phyloP scores from a whole-genome alignment of 2,888 invertebrate genomes.

The Protula sp. region DNA sequence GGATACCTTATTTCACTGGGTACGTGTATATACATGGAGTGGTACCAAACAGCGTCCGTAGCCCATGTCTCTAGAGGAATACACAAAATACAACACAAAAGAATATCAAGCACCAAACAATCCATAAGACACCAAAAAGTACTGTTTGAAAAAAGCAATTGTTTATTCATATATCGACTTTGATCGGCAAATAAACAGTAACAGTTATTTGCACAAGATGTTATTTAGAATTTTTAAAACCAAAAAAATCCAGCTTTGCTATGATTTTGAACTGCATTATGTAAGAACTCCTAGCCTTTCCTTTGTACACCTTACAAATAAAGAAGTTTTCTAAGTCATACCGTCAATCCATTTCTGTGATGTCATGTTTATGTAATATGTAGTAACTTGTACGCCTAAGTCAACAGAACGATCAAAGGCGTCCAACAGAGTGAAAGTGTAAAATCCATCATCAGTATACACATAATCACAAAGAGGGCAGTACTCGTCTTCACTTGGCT shows the following conservation, averaged over 20 bases:
- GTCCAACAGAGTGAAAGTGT: not conserved
- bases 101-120: too few species aligned
- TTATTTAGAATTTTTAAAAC: too few species aligned
- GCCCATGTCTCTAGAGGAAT: not conserved
- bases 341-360: conserved; percentile 25
- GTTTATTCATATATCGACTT: too few species aligned
- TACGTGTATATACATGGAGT: not conserved
- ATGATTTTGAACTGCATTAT: too few species aligned
- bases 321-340: conserved; percentile 11
- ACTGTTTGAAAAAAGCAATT: too few species aligned
- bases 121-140: too few species aligned
- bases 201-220: too few species aligned
- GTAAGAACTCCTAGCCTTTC: too few species aligned
- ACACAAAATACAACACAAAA: not conserved
- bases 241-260: too few species aligned
- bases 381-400: conserved; percentile 15
- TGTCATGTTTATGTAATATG: conserved; percentile 24
- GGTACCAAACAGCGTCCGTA: not conserved
- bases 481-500: not conserved
- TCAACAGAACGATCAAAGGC: not conserved
- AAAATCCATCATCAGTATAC: not conserved
- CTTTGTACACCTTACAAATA: too few species aligned
- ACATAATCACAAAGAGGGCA: not conserved
- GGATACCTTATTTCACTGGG: conserved; percentile 1
- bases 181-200: too few species aligned